Evolutionary conservation across 2,797 vertebrate genomes (phyloP).

Genomic region (Emydoidea blandingii): DNA sequence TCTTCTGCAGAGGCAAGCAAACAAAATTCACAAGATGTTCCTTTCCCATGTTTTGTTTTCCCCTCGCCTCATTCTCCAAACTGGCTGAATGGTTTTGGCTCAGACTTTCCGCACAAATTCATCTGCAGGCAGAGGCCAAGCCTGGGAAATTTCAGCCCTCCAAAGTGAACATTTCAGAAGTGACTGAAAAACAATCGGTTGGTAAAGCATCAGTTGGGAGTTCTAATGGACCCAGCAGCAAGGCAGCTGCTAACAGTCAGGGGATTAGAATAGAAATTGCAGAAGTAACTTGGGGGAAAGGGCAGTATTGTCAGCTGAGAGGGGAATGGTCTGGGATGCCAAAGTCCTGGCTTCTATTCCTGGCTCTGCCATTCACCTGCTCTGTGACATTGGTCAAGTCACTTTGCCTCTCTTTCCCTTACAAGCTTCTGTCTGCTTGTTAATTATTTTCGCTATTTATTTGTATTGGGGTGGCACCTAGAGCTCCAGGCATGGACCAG

Average conservation of each 20-base stretch:
- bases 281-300: not conserved
- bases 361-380: not conserved
- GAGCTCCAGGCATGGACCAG: not conserved
- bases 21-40: not conserved
- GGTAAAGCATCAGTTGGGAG: not conserved
- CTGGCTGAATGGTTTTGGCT: not conserved
- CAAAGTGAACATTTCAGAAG: not conserved
- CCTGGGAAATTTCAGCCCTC: not conserved
- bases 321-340: not conserved
- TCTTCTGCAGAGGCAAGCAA: not conserved
- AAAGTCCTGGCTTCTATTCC: not conserved
- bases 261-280: not conserved
- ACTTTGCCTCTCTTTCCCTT: not conserved
- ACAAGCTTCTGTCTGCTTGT: not conserved
- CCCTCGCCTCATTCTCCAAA: not conserved
- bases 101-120: not conserved
- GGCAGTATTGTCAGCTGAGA: not conserved
- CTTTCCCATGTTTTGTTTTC: not conserved
- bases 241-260: not conserved
- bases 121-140: not conserved
- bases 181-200: not conserved
- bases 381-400: not conserved
- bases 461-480: not conserved
- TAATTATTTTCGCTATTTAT: not conserved
- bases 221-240: not conserved